A percentile compares a stretch with the other conserved stretches of the same genome.
Evolutionary conservation across 2,888 invertebrate species (phyloP).

Genomic region (Theristus sp.): DNA sequence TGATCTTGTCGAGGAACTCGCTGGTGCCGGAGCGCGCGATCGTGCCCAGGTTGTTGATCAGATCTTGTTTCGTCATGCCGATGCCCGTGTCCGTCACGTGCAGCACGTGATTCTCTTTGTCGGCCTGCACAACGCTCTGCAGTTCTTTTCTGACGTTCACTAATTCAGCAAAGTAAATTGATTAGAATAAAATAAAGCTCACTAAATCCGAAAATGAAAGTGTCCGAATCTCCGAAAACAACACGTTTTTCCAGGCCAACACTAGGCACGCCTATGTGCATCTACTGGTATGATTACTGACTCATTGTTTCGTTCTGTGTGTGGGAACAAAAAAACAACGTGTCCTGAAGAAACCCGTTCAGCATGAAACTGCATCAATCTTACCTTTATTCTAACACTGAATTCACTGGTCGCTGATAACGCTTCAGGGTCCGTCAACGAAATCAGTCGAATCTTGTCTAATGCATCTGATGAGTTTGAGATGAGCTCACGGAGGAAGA

Average conservation of each 20-base stretch:
- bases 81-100: conserved; percentile 91
- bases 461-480: conserved; percentile 97
- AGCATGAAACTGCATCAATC: too few relatives aligned
- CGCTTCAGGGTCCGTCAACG: conserved; percentile 64
- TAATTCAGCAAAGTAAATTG: not conserved
- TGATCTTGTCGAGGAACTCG: conserved; percentile 24
- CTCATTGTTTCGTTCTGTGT: not conserved
- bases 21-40: conserved; percentile 47
- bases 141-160: not conserved
- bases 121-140: conserved; percentile 47
- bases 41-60: conserved; percentile 86
- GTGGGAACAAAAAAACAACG: too few relatives aligned
- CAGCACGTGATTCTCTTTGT: conserved; percentile 70
- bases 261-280: too few relatives aligned
- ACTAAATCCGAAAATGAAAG: too few relatives aligned
- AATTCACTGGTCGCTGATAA: conserved; percentile 61
- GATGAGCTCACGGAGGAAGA: conserved; percentile 88
- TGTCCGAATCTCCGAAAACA: too few relatives aligned
- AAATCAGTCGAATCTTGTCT: conserved; percentile 83
- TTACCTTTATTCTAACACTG: conserved; percentile 59
- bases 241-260: too few relatives aligned
- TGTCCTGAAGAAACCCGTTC: too few relatives aligned
- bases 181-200: conserved; percentile 2
- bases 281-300: not conserved
- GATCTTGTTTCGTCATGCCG: conserved; percentile 84